phyloP scores from a whole-genome alignment of 2,797 vertebrate genomes.

The Molossus molossus region DNA sequence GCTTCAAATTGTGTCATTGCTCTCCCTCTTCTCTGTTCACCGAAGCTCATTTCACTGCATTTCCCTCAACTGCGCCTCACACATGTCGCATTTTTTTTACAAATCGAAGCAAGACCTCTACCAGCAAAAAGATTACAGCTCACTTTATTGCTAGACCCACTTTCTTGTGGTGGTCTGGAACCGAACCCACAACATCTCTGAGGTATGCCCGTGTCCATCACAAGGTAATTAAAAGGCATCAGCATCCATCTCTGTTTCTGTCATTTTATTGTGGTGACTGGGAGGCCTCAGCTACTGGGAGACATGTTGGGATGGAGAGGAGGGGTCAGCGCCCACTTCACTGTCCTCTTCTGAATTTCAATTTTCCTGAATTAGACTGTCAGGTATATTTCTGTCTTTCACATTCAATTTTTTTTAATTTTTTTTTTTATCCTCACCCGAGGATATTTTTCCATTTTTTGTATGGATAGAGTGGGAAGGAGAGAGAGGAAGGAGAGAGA shows the following conservation, averaged over 20 bases:
- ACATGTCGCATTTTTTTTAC: background rate
- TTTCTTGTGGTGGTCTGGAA: background rate
- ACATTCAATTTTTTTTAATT: background rate
- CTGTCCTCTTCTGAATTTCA: background rate
- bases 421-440: too few relatives aligned
- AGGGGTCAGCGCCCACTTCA: background rate
- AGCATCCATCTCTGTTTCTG: background rate
- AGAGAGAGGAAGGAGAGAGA: too few relatives aligned
- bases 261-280: background rate
- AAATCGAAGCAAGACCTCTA: background rate
- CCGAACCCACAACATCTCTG: background rate
- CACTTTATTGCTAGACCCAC: background rate
- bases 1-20: background rate
- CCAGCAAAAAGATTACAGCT: background rate
- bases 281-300: background rate
- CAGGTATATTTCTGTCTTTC: conserved; percentile 8
- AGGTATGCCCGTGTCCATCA: background rate
- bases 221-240: background rate
- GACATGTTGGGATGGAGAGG: background rate
- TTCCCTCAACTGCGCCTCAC: background rate
- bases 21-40: background rate
- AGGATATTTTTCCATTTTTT: too few relatives aligned
- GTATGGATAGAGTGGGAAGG: too few relatives aligned
- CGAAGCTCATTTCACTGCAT: background rate
- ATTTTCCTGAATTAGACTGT: background rate